Evolutionary conservation across 2,113 vertebrate genomes (phyloP).

Genomic region (Phasianus colchicus): DNA sequence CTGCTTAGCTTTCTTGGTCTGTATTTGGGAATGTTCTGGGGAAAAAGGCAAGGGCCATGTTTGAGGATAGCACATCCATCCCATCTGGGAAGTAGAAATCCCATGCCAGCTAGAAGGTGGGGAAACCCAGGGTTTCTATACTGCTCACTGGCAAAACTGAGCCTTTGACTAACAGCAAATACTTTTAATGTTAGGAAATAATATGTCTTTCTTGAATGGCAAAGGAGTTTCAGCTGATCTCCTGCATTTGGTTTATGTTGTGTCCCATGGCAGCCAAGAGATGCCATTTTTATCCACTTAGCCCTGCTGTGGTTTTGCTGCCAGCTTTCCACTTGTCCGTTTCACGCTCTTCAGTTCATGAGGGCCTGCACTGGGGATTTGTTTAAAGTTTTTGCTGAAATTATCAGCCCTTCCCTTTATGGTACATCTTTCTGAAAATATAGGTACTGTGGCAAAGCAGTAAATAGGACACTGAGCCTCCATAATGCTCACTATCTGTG

Average conservation of each 20-base stretch:
- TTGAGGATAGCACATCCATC: background rate
- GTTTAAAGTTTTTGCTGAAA: slow-evolving; percentile 54
- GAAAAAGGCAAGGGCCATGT: background rate
- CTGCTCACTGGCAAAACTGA: background rate
- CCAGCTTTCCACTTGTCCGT: slow-evolving; percentile 38
- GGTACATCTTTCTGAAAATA: slow-evolving; percentile 27
- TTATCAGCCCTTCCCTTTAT: slow-evolving; percentile 41
- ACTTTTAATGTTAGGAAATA: background rate
- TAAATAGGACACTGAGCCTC: slow-evolving; percentile 46
- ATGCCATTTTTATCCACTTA: background rate
- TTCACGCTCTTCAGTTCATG: slow-evolving; percentile 46
- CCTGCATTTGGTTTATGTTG: background rate
- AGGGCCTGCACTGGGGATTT: slow-evolving; percentile 32
- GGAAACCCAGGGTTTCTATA: background rate
- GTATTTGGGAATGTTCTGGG: background rate
- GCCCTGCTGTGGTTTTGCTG: slow-evolving; percentile 41
- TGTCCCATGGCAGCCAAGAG: background rate
- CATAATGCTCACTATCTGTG: slow-evolving; percentile 11
- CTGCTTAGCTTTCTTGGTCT: background rate
- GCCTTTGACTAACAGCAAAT: background rate
- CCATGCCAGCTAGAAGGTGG: background rate
- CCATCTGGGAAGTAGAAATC: background rate
- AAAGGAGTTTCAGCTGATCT: slow-evolving; percentile 21
- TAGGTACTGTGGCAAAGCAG: slow-evolving; percentile 34
- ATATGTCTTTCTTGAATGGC: background rate